These are phyloP conservation scores for Sardina pilchardus DNA, from an alignment of 2,113 vertebrate genomes.

Conservation along the genomic window DNA sequence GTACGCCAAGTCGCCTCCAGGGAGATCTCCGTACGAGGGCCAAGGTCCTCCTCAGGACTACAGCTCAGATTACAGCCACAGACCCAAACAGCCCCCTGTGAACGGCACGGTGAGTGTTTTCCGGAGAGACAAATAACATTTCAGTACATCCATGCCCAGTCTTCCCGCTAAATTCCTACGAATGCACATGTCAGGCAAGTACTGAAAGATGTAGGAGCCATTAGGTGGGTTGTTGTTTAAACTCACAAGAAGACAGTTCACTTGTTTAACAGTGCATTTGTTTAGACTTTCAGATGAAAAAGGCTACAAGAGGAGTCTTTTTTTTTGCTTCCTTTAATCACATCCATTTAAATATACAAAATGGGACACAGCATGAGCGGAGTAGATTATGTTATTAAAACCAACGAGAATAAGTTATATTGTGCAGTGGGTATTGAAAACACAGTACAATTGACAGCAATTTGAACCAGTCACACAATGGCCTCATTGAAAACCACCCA, in stretches of 20 bases:
- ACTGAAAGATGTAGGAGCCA: neutral
- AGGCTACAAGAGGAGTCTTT: neutral
- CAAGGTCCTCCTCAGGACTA: neutral
- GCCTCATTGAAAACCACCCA: neutral
- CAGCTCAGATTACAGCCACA: conserved; percentile 13
- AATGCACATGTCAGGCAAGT: neutral
- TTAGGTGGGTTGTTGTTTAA: neutral
- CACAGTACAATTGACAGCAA: neutral
- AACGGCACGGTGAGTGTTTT: conserved; percentile 30
- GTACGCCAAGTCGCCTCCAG: conserved; percentile 19
- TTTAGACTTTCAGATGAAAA: neutral
- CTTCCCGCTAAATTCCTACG: too few relatives aligned
- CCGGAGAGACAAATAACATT: neutral
- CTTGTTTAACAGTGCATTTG: neutral
- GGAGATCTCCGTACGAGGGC: conserved; percentile 36
- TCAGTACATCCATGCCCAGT: neutral
- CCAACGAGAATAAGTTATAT: neutral
- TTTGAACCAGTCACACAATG: neutral
- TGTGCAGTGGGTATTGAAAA: neutral
- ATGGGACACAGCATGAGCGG: neutral
- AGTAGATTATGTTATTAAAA: neutral
- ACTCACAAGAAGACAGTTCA: neutral
- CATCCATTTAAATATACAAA: neutral
- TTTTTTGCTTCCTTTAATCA: neutral
- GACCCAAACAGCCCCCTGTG: neutral